Evolutionary conservation across 2,888 invertebrate genomes (phyloP), one percentile per base, ranked within the genome.

Genomic region (Junonia oenone): DNA sequence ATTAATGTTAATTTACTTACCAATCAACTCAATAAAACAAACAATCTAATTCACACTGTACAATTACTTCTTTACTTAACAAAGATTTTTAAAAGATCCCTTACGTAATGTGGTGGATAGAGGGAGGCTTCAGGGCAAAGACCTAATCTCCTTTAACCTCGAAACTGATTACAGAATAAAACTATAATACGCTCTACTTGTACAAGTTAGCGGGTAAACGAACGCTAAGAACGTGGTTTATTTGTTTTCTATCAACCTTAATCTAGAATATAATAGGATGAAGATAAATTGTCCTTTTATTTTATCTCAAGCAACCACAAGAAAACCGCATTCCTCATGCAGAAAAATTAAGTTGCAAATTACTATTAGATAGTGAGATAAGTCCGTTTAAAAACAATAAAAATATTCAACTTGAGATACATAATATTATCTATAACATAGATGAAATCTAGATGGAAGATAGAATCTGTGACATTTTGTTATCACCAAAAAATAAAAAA

Each of bases 101-200:
- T 33, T 33, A 40, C 47, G 53, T 54, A 54, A 54, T 54, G 53
- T 33, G 48, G 53, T 47, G 53, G 40, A 40, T 54, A 33, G 47
- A 40, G 47, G 47, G 29, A 17, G 35, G 47, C 47, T 37, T 54
- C 47, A 38, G 38, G 40, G 53, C 53, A 54, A 54, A 48, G 53
- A 43, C 53, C 53, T 54, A 54, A 54, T 54, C 47, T 54, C 53
- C 40, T 54, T 54, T 54, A 54, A 47, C 53, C 47, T 43, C 47
- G 47, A 54, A 54, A 54, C 47, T 48, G 53, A 54, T 54, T 54
- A 48, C 47, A 54, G 47, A 40, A 54, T 54, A 54, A 48, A 54
- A 43, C 43, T 43, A 43, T 47, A 54, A 54, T 40, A 33, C 47
- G 53, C 40, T 26, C 40, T 26, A 40, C 53, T 48, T 47, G 38